These are phyloP conservation scores for Dryobotodes eremita DNA, from an alignment of 2,888 invertebrate genomes.

Conservation along the genomic window DNA sequence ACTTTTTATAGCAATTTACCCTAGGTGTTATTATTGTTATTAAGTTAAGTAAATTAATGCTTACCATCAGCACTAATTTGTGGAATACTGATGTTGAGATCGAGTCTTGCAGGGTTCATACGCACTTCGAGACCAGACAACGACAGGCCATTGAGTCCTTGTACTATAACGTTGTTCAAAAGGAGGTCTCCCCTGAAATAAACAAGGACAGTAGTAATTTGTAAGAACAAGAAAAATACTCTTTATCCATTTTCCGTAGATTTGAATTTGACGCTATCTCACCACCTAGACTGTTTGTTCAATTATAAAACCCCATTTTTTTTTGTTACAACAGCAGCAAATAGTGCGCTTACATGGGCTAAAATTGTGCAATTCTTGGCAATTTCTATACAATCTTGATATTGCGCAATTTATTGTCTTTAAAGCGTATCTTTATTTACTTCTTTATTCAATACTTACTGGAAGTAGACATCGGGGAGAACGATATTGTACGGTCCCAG, in stretches of 20 bases:
- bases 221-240: neutral
- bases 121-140: slow-evolving; percentile 36
- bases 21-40: no score
- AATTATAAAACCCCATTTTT: neutral
- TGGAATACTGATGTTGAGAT: slow-evolving; percentile 42
- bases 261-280: neutral
- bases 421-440: neutral
- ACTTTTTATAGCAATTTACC: neutral
- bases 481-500: slow-evolving; percentile 44
- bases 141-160: slow-evolving; percentile 24
- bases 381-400: neutral
- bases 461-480: slow-evolving; percentile 35
- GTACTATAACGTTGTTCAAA: slow-evolving; percentile 24
- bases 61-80: slow-evolving; percentile 28
- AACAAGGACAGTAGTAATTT: neutral
- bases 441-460: slow-evolving; percentile 33
- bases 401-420: neutral
- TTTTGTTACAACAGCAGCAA: neutral
- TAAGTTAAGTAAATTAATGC: neutral
- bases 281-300: neutral
- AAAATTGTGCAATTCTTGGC: neutral
- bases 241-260: neutral
- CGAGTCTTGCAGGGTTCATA: slow-evolving; percentile 35
- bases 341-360: neutral
- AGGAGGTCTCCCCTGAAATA: slow-evolving; percentile 37